These are phyloP conservation scores for Trichechus manatus DNA, from an alignment of 2,113 vertebrate species.

Conservation along the genomic window DNA sequence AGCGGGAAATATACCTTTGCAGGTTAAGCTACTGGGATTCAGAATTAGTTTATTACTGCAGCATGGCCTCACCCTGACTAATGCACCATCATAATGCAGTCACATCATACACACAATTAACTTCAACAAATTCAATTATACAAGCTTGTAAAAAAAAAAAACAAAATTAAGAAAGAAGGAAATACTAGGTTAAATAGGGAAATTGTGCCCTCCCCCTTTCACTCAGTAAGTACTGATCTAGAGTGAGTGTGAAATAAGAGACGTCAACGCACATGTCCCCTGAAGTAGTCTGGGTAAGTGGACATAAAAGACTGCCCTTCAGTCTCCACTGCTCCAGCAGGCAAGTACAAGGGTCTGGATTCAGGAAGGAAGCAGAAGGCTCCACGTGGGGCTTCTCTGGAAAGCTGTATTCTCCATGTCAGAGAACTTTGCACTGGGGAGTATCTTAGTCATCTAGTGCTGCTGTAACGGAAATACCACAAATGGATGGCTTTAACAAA, in stretches of 20 bases:
- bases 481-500: too few species aligned
- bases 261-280: neutral
- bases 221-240: neutral
- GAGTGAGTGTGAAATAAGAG: neutral
- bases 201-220: neutral
- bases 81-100: neutral
- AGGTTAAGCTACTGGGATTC: neutral
- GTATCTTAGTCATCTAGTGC: too few species aligned
- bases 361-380: neutral
- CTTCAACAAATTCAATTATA: neutral
- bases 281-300: neutral
- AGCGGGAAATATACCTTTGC: neutral
- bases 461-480: too few species aligned
- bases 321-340: neutral
- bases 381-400: neutral
- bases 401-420: neutral
- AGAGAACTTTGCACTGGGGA: neutral
- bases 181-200: neutral
- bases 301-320: neutral
- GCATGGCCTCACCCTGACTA: neutral
- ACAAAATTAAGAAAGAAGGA: neutral
- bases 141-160: neutral
- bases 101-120: neutral
- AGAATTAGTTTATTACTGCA: neutral
- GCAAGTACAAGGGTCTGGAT: neutral